Evolutionary conservation across 1,140 invertebrate species (phyloP).

Genomic region (Trichoplusia ni): DNA sequence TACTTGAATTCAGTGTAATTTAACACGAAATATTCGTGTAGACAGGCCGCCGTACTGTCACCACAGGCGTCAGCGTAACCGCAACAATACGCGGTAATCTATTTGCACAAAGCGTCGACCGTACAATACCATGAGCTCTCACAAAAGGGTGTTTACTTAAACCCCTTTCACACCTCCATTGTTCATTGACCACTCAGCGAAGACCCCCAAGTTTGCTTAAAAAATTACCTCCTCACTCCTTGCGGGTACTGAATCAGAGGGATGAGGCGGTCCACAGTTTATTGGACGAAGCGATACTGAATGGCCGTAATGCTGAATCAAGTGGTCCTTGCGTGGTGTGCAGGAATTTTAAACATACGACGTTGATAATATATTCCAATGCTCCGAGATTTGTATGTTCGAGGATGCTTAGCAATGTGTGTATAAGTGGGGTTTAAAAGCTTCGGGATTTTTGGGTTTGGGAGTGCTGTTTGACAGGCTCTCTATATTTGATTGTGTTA

Average conservation of each 20-base stretch:
- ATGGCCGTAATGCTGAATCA: conserved; percentile 48
- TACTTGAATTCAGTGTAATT: conserved; percentile 11
- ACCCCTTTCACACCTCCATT: conserved; percentile 61
- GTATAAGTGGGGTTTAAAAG: conserved; percentile 22
- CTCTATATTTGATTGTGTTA: conserved; percentile 4
- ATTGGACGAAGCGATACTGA: conserved; percentile 38
- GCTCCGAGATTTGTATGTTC: conserved; percentile 21
- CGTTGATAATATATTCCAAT: conserved; percentile 41
- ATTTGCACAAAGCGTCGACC: conserved; percentile 49
- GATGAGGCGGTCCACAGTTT: conserved; percentile 26
- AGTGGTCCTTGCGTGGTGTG: conserved; percentile 41
- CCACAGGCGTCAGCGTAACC: conserved; percentile 34
- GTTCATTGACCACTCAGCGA: conserved; percentile 35
- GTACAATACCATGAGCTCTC: conserved; percentile 46
- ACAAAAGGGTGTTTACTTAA: conserved; percentile 63
- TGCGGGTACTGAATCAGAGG: background rate
- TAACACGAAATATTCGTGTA: conserved; percentile 14
- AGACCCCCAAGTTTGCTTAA: conserved; percentile 29
- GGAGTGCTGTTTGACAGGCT: background rate
- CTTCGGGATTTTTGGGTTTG: conserved; percentile 20
- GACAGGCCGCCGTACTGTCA: background rate
- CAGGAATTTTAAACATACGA: conserved; percentile 48
- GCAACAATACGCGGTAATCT: conserved; percentile 49
- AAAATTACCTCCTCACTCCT: conserved; percentile 8
- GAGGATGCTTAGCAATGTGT: conserved; percentile 18